Percentiles rank a stretch among this genome's conserved stretches.
Conservation (phyloP, 2,113 vertebrate species). For the Natator depressus region DNA sequence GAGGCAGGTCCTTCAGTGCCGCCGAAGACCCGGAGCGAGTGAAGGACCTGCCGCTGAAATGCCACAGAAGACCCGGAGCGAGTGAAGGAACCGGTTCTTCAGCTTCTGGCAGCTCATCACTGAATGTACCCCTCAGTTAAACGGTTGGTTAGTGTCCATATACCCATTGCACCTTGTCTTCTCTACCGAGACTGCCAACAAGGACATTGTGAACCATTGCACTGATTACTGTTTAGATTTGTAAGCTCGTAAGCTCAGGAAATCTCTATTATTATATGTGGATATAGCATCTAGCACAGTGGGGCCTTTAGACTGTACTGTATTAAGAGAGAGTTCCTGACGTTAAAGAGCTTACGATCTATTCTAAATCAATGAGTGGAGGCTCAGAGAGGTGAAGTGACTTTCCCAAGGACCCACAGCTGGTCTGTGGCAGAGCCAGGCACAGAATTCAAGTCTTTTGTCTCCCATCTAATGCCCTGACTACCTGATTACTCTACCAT, state of each 20-base stretch:
- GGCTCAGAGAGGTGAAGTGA: not conserved
- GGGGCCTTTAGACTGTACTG: not conserved
- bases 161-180: not conserved
- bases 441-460: not conserved
- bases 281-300: not conserved
- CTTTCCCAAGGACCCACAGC: fast-evolving
- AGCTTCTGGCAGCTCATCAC: too few species aligned
- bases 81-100: too few species aligned
- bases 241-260: not conserved
- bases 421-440: fast-evolving
- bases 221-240: not conserved
- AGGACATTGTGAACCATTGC: too few species aligned
- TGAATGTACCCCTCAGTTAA: not conserved
- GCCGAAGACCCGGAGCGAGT: too few species aligned
- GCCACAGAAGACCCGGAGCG: too few species aligned
- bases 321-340: not conserved
- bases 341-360: not conserved
- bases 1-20: too few species aligned
- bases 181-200: not conserved
- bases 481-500: fast-evolving
- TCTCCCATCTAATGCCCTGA: not conserved
- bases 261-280: not conserved
- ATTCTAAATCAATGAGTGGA: not conserved
- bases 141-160: not conserved
- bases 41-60: too few species aligned